Evolutionary conservation across 2,113 vertebrate genomes (phyloP).

Genomic region (Trogon surrucura): DNA sequence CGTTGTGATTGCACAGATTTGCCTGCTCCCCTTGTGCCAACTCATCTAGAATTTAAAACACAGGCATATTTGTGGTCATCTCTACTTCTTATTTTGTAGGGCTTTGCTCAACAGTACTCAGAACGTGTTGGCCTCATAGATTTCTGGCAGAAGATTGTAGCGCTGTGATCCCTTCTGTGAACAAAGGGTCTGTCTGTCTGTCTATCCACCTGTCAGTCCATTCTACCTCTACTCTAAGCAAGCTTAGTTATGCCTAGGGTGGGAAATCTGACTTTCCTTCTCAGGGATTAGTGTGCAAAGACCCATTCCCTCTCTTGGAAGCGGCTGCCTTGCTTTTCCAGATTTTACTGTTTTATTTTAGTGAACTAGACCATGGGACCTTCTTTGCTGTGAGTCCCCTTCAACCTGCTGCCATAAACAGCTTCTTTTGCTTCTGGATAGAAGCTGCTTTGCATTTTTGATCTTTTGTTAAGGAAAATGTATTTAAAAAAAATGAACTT

Average conservation of each 20-base stretch:
- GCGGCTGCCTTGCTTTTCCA: neutral
- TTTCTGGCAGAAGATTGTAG: neutral
- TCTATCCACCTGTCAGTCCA: neutral
- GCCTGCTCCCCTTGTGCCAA: neutral
- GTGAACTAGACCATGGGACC: fast-evolving
- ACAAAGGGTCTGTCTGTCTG: neutral
- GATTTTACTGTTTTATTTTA: neutral
- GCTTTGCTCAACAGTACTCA: slow-evolving; percentile 1
- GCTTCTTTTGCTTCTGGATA: neutral
- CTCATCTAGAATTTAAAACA: neutral
- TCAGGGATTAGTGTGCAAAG: neutral
- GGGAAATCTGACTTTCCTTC: neutral
- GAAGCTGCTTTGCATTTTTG: neutral
- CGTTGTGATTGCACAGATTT: fast-evolving
- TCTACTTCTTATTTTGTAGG: neutral
- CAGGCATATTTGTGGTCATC: slow-evolving; percentile 30
- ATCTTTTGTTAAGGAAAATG: neutral
- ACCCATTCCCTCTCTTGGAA: neutral
- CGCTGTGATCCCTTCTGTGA: neutral
- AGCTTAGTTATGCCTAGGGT: neutral
- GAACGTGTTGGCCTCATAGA: neutral
- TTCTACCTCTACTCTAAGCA: neutral
- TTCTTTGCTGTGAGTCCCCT: neutral
- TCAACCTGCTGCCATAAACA: neutral
- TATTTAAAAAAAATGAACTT: neutral